Percentiles rank a stretch among this genome's conserved stretches.
These are phyloP conservation scores for Pseudochirops cupreus DNA, from an alignment of 2,797 vertebrate genomes.

Conservation along the genomic window DNA sequence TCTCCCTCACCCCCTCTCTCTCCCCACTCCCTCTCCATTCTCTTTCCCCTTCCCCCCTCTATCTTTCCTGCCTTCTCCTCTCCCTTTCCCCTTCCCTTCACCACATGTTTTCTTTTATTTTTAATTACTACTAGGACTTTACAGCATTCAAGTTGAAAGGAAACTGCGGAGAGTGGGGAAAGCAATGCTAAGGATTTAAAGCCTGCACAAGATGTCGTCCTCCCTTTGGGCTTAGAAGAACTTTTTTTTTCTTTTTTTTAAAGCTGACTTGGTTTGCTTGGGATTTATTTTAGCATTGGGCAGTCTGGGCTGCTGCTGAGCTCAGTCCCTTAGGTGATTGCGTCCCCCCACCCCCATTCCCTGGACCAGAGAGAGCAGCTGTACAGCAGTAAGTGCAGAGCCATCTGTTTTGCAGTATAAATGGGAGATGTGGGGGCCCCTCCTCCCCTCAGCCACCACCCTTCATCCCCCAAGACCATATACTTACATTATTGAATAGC, in stretches of 20 bases:
- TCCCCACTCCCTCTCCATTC: too few species aligned
- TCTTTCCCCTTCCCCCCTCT: not conserved
- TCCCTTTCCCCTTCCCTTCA: not conserved
- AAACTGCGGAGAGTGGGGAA: not conserved
- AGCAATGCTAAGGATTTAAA: not conserved
- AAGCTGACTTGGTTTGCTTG: fast-evolving
- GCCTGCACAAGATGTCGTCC: not conserved
- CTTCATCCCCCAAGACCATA: constrained; percentile 3
- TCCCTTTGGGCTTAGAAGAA: not conserved
- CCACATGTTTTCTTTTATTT: not conserved
- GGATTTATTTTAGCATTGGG: not conserved
- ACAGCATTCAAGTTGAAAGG: constrained; percentile 16
- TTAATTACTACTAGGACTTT: not conserved
- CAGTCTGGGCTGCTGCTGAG: not conserved
- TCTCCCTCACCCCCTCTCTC: not conserved
- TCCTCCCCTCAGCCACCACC: not conserved
- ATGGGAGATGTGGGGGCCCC: not conserved
- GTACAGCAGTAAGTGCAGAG: constrained; percentile 1
- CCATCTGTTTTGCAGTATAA: constrained; percentile 1
- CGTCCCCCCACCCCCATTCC: not conserved
- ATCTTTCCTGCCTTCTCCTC: not conserved
- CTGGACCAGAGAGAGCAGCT: not conserved
- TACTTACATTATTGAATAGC: not conserved
- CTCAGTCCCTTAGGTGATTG: not conserved
- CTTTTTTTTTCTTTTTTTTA: not conserved